These are phyloP conservation scores for Rhabdomys dilectus DNA, from an alignment of 2,113 vertebrate species.

Conservation along the genomic window DNA sequence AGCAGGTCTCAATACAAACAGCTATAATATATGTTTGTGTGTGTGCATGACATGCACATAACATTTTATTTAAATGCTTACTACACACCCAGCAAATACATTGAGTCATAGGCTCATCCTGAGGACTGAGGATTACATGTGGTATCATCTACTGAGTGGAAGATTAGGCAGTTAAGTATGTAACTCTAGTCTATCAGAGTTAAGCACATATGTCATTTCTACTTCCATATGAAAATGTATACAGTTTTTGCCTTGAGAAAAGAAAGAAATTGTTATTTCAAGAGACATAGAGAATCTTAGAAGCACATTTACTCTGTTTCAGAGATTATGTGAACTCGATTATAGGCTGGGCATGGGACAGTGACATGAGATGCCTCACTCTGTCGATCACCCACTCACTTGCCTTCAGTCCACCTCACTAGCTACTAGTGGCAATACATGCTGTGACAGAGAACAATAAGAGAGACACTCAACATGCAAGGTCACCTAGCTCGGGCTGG, in stretches of 20 bases:
- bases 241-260: constrained; percentile 15
- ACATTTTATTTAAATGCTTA: background rate
- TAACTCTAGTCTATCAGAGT: background rate
- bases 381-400: background rate
- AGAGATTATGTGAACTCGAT: background rate
- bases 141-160: constrained; percentile 2
- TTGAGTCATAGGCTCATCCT: background rate
- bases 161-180: constrained; percentile 8
- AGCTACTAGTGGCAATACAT: background rate
- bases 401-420: background rate
- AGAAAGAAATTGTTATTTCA: background rate
- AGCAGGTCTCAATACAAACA: background rate
- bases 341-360: background rate
- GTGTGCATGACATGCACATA: background rate
- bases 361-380: background rate
- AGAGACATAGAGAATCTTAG: background rate
- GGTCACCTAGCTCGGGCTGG: background rate
- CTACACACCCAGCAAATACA: background rate
- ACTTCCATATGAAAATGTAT: constrained; percentile 37
- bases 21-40: background rate
- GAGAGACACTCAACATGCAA: background rate
- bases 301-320: background rate
- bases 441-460: background rate
- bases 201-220: background rate
- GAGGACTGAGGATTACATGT: background rate